Base-by-base conservation (phyloP, 2,888 invertebrate species). In the Pristionchus japonicus region DNA sequence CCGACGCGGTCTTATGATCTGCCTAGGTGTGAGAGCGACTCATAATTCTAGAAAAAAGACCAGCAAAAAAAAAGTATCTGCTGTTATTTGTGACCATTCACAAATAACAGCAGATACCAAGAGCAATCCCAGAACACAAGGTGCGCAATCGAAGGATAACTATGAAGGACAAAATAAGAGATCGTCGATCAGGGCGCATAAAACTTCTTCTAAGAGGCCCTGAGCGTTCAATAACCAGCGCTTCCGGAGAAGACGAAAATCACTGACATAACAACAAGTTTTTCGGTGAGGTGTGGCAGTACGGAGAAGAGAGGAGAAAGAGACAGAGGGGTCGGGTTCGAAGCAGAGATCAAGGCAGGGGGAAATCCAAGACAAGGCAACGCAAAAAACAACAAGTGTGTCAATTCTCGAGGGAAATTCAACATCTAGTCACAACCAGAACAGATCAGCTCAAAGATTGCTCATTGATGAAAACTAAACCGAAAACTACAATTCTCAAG, bases 221-320 rank as follows among this genome's bases (percentile, higher is more conserved):
- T 9, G 20, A 70, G 37, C 70, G 34, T 37, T 70, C 37, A 34
- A 37, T 37, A 67, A 31, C 34, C 31, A 31, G 27, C 1, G 34
- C 64, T 67, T 67, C 34, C 64, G 64, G 31, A 17, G 57, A 57
- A n/a, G n/a, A n/a, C n/a, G n/a, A 61, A 70, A 37, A 34, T 34
- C 37, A 37, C 20, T 70, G 70, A 70, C 31, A 37, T 70, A 37
- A 70, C 37, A 70, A 70, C 70, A 70, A 70, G 37, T 70, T 77
- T 74, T 77, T 77, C n/a, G n/a, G 77, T 77, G 77, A 43, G 40
- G 77, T n/a, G 40, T 77, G 67, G 23, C 37, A 74, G 64, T 31
- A 57, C 31, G 37, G 40, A 74, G 74, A 74, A 74, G 40, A 40
- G 9, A 9, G 20, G 74, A 9, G 74, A 40, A 40, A 23, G 74